Conservation (phyloP, 2,888 invertebrate genomes). For the Cantharis rufa region DNA sequence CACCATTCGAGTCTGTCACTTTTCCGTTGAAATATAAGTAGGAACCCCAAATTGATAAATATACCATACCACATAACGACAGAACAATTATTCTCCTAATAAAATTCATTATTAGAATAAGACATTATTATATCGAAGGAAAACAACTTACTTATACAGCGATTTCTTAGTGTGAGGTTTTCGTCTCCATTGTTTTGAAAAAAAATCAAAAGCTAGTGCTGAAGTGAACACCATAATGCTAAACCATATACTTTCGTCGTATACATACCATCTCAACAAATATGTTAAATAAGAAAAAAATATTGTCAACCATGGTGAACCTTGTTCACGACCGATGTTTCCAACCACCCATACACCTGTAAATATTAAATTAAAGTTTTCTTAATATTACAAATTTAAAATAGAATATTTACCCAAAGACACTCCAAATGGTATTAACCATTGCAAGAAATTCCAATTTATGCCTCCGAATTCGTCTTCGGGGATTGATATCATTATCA, state of each 20-base stretch:
- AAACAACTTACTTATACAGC: conserved; percentile 10
- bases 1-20: conserved; percentile 75
- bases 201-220: conserved; percentile 73
- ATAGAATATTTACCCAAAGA: conserved; percentile 65
- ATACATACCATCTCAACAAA: conserved; percentile 72
- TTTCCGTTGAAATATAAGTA: conserved; percentile 88
- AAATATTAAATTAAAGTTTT: conserved; percentile 28
- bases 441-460: conserved; percentile 72
- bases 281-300: conserved; percentile 69
- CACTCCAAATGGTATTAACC: conserved; percentile 72
- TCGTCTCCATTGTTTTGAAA: conserved; percentile 78
- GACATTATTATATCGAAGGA: neutral
- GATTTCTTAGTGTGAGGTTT: conserved; percentile 60
- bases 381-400: neutral
- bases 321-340: conserved; percentile 84
- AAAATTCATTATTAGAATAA: neutral
- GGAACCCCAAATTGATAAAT: conserved; percentile 74
- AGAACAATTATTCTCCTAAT: conserved; percentile 65
- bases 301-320: conserved; percentile 71
- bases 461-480: conserved; percentile 71
- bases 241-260: conserved; percentile 75
- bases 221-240: conserved; percentile 68
- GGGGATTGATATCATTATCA: conserved; percentile 77
- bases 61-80: conserved; percentile 66
- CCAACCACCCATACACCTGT: conserved; percentile 89